Evolutionary conservation across 2,113 vertebrate species (phyloP), one percentile per base, ranked within the genome.

Genomic region (Gasterosteus nipponicus): DNA sequence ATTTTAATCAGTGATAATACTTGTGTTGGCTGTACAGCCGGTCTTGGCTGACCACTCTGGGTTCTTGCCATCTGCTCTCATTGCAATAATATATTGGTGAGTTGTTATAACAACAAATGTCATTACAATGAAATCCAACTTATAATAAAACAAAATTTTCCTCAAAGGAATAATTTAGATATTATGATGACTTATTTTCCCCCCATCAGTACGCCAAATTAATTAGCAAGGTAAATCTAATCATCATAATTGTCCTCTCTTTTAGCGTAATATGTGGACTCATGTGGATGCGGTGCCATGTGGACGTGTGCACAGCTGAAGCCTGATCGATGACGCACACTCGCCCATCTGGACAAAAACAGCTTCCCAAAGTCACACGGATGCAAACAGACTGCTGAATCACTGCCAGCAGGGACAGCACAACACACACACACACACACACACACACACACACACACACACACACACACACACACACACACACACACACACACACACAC

Each of bases 321-420:
- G 61, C 33, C 6, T 46, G 76, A 73, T 63, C 51, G 0, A 14
- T 78, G 86, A 87, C 1, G 18, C 78, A 77, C 29, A 39, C 64
- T 51, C 57, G 71, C 70, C 71, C 75, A 56, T 38, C 71, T 63
- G 31, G 77, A 70, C 3, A 31, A 59, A 41, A 81, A 39, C 72
- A 81, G 76, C 74, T 66, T 74, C 63, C 60, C 81, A 82, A 75
- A 84, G 86, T 88, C 81, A 60, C 76, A 58, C 69, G 61, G 77
- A 41, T 51, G 54, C 74, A 41, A 66, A 77, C 80, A 87, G 82
- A 83, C 69, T 86, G 86, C 82, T 89, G 85, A 87, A 73, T 88
- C 87, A 83, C 84, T 59, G 78, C 87, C 83, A 85, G 78, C 83
- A 79, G 81, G 44, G 56, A 83, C 3, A 49, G 18, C 74, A 65